Evolutionary conservation across 1,140 invertebrate genomes (phyloP).

Genomic region (Ridgeia piscesae): DNA sequence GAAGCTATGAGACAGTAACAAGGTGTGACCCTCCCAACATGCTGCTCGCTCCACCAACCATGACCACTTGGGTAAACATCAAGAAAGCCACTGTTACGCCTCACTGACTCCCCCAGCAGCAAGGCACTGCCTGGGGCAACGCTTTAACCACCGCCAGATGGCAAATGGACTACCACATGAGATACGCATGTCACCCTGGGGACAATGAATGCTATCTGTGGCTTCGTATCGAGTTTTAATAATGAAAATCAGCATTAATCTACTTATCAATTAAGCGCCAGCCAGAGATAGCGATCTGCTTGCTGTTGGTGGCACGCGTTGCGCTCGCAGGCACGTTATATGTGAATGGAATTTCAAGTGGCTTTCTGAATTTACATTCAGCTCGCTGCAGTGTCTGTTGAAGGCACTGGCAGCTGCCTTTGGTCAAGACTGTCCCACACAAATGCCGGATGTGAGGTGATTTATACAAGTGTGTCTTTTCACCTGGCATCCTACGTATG

Average conservation of each 20-base stretch:
- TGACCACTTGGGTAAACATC: slow-evolving; percentile 4
- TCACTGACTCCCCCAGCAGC: neutral
- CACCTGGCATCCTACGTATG: neutral
- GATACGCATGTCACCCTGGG: neutral
- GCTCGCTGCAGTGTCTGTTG: neutral
- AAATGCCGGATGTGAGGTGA: neutral
- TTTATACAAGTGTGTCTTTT: neutral
- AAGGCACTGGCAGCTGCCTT: neutral
- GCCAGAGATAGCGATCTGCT: neutral
- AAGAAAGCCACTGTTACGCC: neutral
- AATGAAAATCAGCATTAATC: slow-evolving; percentile 6
- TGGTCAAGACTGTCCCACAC: neutral
- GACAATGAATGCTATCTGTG: neutral
- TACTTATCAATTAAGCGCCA: neutral
- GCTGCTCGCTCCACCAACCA: neutral
- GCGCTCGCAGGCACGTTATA: neutral
- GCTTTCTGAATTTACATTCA: neutral
- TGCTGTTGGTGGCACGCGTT: neutral
- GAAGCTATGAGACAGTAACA: neutral
- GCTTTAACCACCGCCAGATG: neutral
- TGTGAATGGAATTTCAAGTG: neutral
- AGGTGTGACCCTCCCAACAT: neutral
- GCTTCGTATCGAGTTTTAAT: neutral
- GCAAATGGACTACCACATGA: neutral
- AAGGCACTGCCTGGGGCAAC: neutral